Evolutionary conservation across 2,797 vertebrate genomes (phyloP), one percentile per base, ranked within the genome.

Genomic region (Potorous gilbertii): DNA sequence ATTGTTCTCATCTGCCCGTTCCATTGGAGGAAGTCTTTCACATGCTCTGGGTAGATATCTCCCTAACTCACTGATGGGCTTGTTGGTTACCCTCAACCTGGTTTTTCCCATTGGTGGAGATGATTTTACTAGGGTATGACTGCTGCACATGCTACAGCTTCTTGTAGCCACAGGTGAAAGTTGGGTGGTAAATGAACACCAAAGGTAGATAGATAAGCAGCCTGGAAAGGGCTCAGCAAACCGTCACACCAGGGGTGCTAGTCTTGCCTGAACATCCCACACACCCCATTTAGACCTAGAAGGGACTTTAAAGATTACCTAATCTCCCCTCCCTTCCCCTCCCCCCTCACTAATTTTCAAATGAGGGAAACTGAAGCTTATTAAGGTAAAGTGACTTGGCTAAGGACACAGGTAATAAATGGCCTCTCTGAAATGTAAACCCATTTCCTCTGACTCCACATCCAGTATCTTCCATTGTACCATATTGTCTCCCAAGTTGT

Each of bases 351-450:
- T n/a, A 93, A 52, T 94, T 92, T 81, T 92, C 95, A 95, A 52
- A 56, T 40, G 52, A 95, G 40, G 91, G 90, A 59, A 92, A 93
- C 10, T 55, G 62, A 95, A 54, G 81, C 28, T 21, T 4, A 92
- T 90, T 56, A 31, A 66, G 1, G 40, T 92, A 40, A 92, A 90
- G 55, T n/a, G 55, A 56, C 92, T 92, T 94, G 34, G 92, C 16
- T 1, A 56, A 16, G 92, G 31, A 74, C 74, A 31, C 90, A 92
- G 54, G 50, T 92, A 52, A 29, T 92, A 50, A 29, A 10, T 59
- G 4, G 66, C 74, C 46, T 90, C 91, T 50, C 59, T 62, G 54
- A n/a, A 13, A 94, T 91, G 14, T 56, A 92, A 96, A 91, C n/a
- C 54, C 0, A 89, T 34, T 55, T 92, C 92, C 21, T 1, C 40